Evolutionary conservation across 2,888 invertebrate genomes (phyloP).

Genomic region (Sceliomorpha sp.): DNA sequence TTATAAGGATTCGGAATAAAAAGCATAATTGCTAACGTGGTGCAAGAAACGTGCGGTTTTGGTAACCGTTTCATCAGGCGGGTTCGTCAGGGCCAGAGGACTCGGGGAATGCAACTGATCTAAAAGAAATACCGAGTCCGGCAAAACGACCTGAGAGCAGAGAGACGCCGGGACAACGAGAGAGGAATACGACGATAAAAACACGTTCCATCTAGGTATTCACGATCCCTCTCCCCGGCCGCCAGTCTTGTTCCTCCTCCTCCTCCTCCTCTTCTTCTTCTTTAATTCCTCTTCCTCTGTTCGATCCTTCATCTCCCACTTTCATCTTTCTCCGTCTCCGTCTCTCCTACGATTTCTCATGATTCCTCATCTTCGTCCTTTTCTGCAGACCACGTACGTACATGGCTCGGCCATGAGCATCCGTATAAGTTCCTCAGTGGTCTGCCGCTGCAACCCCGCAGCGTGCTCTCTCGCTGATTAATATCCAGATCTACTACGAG

Average conservation of each 20-base stretch:
- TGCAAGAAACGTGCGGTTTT: no score
- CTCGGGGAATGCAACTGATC: constrained; percentile 61
- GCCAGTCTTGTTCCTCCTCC: constrained; percentile 41
- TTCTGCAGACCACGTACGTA: constrained; percentile 32
- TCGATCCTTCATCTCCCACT: constrained; percentile 39
- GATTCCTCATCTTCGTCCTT: constrained; percentile 15
- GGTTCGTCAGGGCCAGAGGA: constrained; percentile 75
- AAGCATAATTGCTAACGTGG: constrained; percentile 20
- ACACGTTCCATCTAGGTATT: constrained; percentile 61
- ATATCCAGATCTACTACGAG: constrained; percentile 72
- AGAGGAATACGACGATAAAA: constrained; percentile 64
- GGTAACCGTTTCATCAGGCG: constrained; percentile 75
- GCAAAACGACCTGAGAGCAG: constrained; percentile 56
- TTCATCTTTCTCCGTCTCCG: constrained; percentile 31
- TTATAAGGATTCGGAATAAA: constrained; percentile 13
- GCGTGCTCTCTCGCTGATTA: constrained; percentile 66
- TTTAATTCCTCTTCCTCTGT: constrained; percentile 52
- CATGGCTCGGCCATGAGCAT: constrained; percentile 57
- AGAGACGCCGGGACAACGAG: constrained; percentile 46
- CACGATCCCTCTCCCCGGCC: constrained; percentile 35
- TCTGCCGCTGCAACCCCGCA: constrained; percentile 50
- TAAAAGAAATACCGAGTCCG: constrained; percentile 64
- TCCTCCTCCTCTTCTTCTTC: constrained; percentile 36
- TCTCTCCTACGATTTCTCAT: constrained; percentile 20
- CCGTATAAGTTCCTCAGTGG: constrained; percentile 36